These are phyloP conservation scores for Tor tambroides DNA, from an alignment of 2,113 vertebrate species.

Conservation along the genomic window DNA sequence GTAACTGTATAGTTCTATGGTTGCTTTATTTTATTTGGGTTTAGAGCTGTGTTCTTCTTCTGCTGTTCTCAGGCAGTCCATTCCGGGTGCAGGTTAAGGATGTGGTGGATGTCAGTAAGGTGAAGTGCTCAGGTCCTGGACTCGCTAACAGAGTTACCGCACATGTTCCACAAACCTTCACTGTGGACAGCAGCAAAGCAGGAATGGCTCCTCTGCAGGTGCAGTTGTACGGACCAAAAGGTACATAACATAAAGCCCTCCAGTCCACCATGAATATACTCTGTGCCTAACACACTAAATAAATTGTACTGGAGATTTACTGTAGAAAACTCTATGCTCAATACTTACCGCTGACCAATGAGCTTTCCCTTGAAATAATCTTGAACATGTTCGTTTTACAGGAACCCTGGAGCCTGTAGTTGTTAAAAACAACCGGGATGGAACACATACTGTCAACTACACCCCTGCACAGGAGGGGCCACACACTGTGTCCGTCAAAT, in stretches of 20 bases:
- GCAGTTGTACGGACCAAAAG: slow-evolving; percentile 85
- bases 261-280: slow-evolving; percentile 1
- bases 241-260: slow-evolving; percentile 65
- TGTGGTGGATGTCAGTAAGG: slow-evolving; percentile 89
- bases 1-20: background rate
- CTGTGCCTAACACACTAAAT: background rate
- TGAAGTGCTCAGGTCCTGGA: slow-evolving; percentile 91
- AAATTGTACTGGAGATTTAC: background rate
- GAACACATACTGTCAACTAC: slow-evolving; percentile 91
- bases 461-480: slow-evolving; percentile 88
- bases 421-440: slow-evolving; percentile 87
- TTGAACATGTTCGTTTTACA: slow-evolving; percentile 52
- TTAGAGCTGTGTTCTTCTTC: background rate
- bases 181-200: slow-evolving; percentile 85
- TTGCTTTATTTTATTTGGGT: background rate
- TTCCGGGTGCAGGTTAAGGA: slow-evolving; percentile 91
- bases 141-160: slow-evolving; percentile 86
- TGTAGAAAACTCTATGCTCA: background rate
- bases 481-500: slow-evolving; percentile 89
- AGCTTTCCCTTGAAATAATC: background rate
- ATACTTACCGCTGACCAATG: background rate
- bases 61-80: slow-evolving; percentile 81
- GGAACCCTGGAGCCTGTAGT: slow-evolving; percentile 87
- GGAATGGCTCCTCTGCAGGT: slow-evolving; percentile 88
- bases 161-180: slow-evolving; percentile 89